phyloP scores from a whole-genome alignment of 2,888 invertebrate genomes.

The Mythimna vitellina region DNA sequence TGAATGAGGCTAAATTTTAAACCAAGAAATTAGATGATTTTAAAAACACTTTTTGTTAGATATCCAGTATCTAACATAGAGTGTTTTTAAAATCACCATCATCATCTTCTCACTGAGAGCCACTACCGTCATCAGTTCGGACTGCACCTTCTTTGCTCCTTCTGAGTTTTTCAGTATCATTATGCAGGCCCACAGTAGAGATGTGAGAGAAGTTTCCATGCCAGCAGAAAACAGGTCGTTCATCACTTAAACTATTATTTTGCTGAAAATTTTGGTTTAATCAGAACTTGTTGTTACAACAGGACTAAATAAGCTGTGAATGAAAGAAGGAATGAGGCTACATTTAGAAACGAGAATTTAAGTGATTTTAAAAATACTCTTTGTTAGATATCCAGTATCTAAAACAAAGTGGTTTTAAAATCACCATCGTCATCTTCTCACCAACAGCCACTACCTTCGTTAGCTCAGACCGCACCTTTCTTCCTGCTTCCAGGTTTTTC shows the following conservation, averaged over 20 bases:
- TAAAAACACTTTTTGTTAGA: not conserved
- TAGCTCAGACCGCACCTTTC: no score
- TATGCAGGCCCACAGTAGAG: constrained; percentile 94
- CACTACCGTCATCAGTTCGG: constrained; percentile 94
- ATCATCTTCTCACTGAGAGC: constrained; percentile 93
- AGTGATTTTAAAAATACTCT: not conserved
- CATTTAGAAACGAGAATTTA: not conserved
- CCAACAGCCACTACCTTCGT: no score
- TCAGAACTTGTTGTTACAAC: not conserved
- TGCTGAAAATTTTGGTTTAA: constrained; percentile 86
- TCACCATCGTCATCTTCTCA: no score
- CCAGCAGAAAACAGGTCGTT: constrained; percentile 96
- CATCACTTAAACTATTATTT: constrained; percentile 96
- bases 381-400: no score
- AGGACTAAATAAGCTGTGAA: not conserved
- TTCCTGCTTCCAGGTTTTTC: no score
- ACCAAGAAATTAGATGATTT: not conserved
- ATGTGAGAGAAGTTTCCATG: constrained; percentile 96
- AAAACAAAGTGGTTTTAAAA: no score
- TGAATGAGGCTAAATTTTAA: no score
- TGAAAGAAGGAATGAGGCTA: not conserved
- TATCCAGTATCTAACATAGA: no score
- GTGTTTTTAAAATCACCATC: constrained; percentile 71
- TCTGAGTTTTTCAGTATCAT: constrained; percentile 95
- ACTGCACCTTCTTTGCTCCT: constrained; percentile 93